These are phyloP conservation scores for Todus mexicanus DNA, from an alignment of 2,797 vertebrate genomes.

Conservation along the genomic window DNA sequence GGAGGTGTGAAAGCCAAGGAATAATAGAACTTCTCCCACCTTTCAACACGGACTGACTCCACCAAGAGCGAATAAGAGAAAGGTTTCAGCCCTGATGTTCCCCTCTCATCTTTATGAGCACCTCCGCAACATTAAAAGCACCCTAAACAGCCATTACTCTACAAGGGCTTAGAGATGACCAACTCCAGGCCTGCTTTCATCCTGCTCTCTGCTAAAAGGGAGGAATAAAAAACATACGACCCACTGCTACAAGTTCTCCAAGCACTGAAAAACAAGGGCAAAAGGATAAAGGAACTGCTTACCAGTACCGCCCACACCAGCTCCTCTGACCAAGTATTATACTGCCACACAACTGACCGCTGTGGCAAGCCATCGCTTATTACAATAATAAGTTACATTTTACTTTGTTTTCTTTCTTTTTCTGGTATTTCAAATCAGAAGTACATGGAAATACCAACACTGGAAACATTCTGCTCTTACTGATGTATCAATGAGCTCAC, in stretches of 20 bases:
- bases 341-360: not conserved
- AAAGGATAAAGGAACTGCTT: slow-evolving; percentile 22
- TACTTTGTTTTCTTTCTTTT: slow-evolving; percentile 39
- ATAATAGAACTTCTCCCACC: not conserved
- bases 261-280: slow-evolving; percentile 29
- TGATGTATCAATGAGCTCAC: slow-evolving; percentile 13
- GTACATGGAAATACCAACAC: slow-evolving; percentile 7
- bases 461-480: slow-evolving; percentile 20
- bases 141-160: not conserved
- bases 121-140: not conserved
- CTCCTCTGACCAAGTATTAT: not conserved
- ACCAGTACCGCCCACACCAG: not conserved
- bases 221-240: not conserved
- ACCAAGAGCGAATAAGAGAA: not conserved
- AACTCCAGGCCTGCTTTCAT: not conserved
- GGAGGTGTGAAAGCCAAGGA: not conserved
- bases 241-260: not conserved
- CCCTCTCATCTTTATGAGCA: not conserved
- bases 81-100: not conserved
- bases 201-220: not conserved
- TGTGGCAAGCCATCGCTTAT: not conserved
- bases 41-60: not conserved
- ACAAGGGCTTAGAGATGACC: not conserved
- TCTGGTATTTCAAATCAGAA: not conserved
- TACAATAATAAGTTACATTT: slow-evolving; percentile 33